Evolutionary conservation across 2,888 invertebrate species (phyloP), one percentile per base, ranked within the genome.

Genomic region (Hypselothyrea guttata): DNA sequence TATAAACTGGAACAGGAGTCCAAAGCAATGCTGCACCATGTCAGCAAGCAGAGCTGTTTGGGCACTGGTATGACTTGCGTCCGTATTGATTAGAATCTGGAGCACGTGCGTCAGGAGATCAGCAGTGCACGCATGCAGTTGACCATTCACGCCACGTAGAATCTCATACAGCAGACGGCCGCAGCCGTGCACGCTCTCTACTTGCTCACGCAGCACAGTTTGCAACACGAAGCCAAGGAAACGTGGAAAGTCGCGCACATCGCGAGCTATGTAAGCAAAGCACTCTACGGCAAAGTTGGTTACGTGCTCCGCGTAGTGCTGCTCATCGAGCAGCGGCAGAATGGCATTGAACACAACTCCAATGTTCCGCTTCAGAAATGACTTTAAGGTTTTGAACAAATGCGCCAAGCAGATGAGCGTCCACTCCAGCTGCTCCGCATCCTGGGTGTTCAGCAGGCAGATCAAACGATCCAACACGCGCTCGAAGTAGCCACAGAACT

Each of bases 281-380:
- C 97, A 96, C 90, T 98, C 98, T 0, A 97, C 97, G 3, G 98
- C 97, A 92, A 98, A 99, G 85, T 95, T 95, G 73, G 95, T 94
- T 15, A 98, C 94, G 87, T 97, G 97, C 63, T 93, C 93, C 16
- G 96, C 95, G 44, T 88, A 88, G 79, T 94, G 93, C n/a, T 91
- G 91, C 47, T 94, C 94, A 74, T 94, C 94, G 31, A 98, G 89
- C 4, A 98, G 90, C 0, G 96, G 96, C 30, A 96, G 88, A 7
- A 96, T 92, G 41, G 93, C 91, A 68, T 93, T 92, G 66, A 96
- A 93, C 0, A 97, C 93, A 9, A 92, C 91, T 41, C 93, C 92
- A 41, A 97, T 93, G 87, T 97, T 95, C 75, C 94, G 95, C 22
- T 96, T 93, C 48, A 98, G 91, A 81, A 94, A 94, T 12, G 95